Evolutionary conservation across 1,140 invertebrate genomes (phyloP).

Genomic region (Bombus pyrosoma): DNA sequence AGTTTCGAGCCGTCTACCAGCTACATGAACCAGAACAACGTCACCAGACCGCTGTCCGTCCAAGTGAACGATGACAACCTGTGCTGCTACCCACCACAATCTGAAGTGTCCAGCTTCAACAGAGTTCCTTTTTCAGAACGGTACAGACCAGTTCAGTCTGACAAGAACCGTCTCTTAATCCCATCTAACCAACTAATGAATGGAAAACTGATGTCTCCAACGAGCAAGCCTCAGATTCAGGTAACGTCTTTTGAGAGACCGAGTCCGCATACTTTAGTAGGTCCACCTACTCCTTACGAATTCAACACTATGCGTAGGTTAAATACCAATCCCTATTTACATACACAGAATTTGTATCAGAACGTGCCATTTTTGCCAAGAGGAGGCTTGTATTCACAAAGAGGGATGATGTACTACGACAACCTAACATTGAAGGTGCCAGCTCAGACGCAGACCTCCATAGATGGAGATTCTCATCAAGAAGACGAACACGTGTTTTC

Average conservation of each 20-base stretch:
- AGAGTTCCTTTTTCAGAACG: slow-evolving; percentile 18
- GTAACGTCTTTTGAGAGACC: slow-evolving; percentile 80
- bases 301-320: slow-evolving; percentile 65
- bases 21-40: slow-evolving; percentile 40
- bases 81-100: slow-evolving; percentile 26
- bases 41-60: slow-evolving; percentile 69
- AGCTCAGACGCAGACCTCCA: slow-evolving; percentile 74
- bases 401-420: slow-evolving; percentile 71
- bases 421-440: slow-evolving; percentile 68
- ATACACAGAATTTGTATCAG: slow-evolving; percentile 65
- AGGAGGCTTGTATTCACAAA: slow-evolving; percentile 59
- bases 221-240: slow-evolving; percentile 60
- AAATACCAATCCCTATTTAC: slow-evolving; percentile 57
- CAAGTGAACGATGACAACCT: slow-evolving; percentile 65
- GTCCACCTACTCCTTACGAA: slow-evolving; percentile 67
- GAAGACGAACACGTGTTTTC: slow-evolving; percentile 53
- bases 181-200: slow-evolving; percentile 41
- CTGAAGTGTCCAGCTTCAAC: slow-evolving; percentile 17
- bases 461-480: slow-evolving; percentile 63
- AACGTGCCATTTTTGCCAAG: slow-evolving; percentile 68
- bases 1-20: slow-evolving; percentile 66
- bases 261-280: slow-evolving; percentile 74
- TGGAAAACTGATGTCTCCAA: slow-evolving; percentile 11
- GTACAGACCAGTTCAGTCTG: slow-evolving; percentile 16
- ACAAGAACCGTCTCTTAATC: slow-evolving; percentile 54